These are phyloP conservation scores for Drosophila nigricruria DNA, from an alignment of 2,888 invertebrate genomes.

Conservation along the genomic window DNA sequence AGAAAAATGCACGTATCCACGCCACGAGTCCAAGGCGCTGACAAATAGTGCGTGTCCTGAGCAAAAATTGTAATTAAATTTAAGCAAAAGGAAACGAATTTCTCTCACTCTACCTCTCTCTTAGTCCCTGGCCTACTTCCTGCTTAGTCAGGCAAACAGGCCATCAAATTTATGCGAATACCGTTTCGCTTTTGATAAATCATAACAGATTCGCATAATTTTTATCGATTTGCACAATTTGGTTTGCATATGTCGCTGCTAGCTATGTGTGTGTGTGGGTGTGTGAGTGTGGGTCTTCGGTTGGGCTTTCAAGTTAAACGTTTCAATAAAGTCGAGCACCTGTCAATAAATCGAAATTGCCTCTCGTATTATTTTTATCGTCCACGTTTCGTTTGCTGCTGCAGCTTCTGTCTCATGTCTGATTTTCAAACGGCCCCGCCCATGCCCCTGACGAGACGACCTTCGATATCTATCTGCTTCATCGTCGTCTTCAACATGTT, in stretches of 20 bases:
- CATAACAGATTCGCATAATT: constrained; percentile 73
- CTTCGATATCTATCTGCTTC: constrained; percentile 44
- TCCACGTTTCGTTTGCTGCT: constrained; percentile 66
- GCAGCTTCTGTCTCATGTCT: constrained; percentile 64
- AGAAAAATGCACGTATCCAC: constrained; percentile 56
- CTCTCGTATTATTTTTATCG: constrained; percentile 80
- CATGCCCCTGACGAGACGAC: constrained; percentile 17
- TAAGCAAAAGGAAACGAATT: constrained; percentile 28
- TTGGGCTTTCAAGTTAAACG: constrained; percentile 72
- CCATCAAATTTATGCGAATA: constrained; percentile 27
- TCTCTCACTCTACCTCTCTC: too few relatives aligned
- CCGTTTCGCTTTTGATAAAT: constrained; percentile 53
- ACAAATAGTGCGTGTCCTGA: constrained; percentile 69
- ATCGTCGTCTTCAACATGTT: constrained; percentile 45
- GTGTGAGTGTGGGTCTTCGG: constrained; percentile 7
- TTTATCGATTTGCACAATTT: constrained; percentile 74
- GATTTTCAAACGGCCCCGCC: constrained; percentile 58
- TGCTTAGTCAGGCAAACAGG: constrained; percentile 36
- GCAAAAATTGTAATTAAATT: constrained; percentile 63
- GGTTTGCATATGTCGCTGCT: constrained; percentile 62
- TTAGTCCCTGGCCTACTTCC: constrained; percentile 46
- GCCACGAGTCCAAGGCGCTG: constrained; percentile 18
- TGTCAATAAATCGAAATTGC: constrained; percentile 82
- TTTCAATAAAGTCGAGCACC: constrained; percentile 82
- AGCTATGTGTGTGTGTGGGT: not conserved